These are phyloP conservation scores for Lutjanus erythropterus DNA, from an alignment of 2,113 vertebrate genomes.

Conservation along the genomic window DNA sequence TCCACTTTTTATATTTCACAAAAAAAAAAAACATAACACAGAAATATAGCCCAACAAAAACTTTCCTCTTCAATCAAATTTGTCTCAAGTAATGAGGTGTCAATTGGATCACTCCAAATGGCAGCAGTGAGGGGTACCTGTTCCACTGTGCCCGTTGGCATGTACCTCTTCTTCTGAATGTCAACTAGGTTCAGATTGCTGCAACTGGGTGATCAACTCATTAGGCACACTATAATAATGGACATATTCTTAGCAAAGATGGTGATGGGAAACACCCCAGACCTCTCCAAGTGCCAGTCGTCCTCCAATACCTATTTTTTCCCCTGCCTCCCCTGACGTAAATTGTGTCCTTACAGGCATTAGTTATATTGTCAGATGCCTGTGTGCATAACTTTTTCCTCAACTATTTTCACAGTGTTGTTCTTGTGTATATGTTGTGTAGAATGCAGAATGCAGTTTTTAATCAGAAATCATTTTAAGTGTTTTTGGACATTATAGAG, in stretches of 20 bases:
- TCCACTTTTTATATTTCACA: not conserved
- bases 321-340: not conserved
- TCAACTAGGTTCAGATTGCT: slow-evolving; percentile 54
- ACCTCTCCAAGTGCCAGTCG: slow-evolving; percentile 21
- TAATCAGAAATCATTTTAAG: not conserved
- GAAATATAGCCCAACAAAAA: slow-evolving; percentile 30
- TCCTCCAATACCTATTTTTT: not conserved
- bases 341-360: not conserved
- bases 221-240: slow-evolving; percentile 60
- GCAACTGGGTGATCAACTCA: slow-evolving; percentile 60
- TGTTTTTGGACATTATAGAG: no score
- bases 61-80: slow-evolving; percentile 57
- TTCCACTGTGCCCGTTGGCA: slow-evolving; percentile 42
- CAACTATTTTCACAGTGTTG: not conserved
- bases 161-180: slow-evolving; percentile 60
- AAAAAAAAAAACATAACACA: not conserved
- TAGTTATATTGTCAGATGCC: not conserved
- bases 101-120: slow-evolving; percentile 68
- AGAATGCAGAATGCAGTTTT: not conserved
- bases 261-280: slow-evolving; percentile 22
- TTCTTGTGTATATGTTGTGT: no score
- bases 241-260: slow-evolving; percentile 42
- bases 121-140: slow-evolving; percentile 33
- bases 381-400: not conserved
- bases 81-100: slow-evolving; percentile 76